phyloP scores from a whole-genome alignment of 2,888 invertebrate species.

The Drosophila flavopinicola region DNA sequence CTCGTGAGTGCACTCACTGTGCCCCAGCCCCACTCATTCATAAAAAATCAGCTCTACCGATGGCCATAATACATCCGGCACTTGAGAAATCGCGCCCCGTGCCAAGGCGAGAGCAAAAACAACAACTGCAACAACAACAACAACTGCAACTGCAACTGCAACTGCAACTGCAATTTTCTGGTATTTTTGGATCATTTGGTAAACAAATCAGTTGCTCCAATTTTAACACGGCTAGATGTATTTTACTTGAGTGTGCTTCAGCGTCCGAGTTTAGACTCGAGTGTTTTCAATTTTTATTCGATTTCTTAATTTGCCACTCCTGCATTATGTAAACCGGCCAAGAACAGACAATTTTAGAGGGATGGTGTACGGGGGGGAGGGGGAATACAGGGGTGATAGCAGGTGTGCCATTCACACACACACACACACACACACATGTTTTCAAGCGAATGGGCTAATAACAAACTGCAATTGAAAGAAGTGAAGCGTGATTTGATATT shows the following conservation, averaged over 20 bases:
- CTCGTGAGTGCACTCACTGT: constrained; percentile 40
- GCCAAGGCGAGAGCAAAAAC: constrained; percentile 37
- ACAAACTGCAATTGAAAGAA: constrained; percentile 38
- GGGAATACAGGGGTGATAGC: too few relatives aligned
- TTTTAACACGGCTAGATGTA: constrained; percentile 32
- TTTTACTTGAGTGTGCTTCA: constrained; percentile 17
- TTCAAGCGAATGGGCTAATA: constrained; percentile 24
- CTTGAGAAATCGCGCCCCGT: constrained; percentile 53
- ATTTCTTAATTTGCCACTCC: constrained; percentile 53
- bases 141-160: neutral
- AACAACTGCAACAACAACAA: constrained; percentile 1
- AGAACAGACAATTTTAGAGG: constrained; percentile 14
- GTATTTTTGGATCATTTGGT: constrained; percentile 63
- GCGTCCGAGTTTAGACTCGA: constrained; percentile 12
- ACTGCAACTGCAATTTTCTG: constrained; percentile 48
- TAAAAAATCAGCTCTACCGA: constrained; percentile 62
- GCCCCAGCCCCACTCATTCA: constrained; percentile 52
- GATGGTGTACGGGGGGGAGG: neutral
- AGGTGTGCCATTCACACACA: constrained; percentile 13
- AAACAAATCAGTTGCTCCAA: constrained; percentile 67
- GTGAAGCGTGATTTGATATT: constrained; percentile 10
- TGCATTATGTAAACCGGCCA: constrained; percentile 33
- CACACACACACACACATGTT: neutral
- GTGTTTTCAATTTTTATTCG: constrained; percentile 50
- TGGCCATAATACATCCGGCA: constrained; percentile 63